phyloP scores from a whole-genome alignment of 2,888 invertebrate genomes.

The Strigamia maritima region DNA sequence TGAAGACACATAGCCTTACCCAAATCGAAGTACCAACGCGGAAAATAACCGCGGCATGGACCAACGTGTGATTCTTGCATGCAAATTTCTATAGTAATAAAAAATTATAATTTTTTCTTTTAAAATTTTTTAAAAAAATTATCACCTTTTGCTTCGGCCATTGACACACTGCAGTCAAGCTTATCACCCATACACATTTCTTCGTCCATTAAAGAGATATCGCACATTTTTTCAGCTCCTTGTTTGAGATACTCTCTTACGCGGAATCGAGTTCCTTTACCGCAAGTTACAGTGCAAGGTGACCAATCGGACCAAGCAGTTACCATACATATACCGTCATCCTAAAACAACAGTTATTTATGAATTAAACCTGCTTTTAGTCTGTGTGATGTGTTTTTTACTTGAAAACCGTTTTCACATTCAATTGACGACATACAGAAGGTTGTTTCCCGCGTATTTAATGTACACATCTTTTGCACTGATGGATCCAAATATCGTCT shows the following conservation, averaged over 20 bases:
- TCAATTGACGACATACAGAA: conserved; percentile 48
- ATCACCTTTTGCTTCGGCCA: conserved; percentile 70
- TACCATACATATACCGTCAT: conserved; percentile 61
- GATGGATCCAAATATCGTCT: conserved; percentile 61
- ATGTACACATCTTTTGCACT: conserved; percentile 47
- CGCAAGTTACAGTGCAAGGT: conserved; percentile 74
- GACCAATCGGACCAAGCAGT: conserved; percentile 77
- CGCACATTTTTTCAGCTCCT: conserved; percentile 72
- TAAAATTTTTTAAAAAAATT: conserved; percentile 42
- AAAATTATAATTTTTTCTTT: conserved; percentile 40
- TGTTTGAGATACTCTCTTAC: conserved; percentile 70
- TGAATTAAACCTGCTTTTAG: background rate
- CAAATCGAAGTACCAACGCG: conserved; percentile 81
- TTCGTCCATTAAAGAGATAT: conserved; percentile 72
- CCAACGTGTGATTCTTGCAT: conserved; percentile 73
- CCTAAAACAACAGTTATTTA: background rate
- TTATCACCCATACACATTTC: conserved; percentile 67
- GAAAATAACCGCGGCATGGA: conserved; percentile 81
- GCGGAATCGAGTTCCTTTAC: conserved; percentile 66
- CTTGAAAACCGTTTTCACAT: conserved; percentile 45
- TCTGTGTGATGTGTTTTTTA: background rate
- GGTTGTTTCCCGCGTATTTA: conserved; percentile 46
- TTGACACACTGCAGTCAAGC: conserved; percentile 49
- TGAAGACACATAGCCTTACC: conserved; percentile 68
- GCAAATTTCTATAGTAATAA: conserved; percentile 58